phyloP scores from a whole-genome alignment of 2,113 vertebrate genomes.

The Gasterosteus nipponicus region DNA sequence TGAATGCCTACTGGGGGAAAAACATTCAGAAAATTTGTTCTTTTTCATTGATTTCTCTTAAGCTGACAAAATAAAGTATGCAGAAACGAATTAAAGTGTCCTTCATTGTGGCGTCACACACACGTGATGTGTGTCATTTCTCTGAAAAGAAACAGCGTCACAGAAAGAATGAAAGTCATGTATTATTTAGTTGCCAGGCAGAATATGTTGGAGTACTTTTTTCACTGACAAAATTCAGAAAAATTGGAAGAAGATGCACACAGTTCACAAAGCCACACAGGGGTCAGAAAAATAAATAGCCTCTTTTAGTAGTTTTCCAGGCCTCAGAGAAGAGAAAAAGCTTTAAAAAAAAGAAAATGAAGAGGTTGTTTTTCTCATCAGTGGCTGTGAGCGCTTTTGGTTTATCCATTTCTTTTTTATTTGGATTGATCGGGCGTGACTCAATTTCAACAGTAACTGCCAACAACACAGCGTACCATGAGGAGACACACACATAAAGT shows the following conservation, averaged over 20 bases:
- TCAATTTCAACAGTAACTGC: not conserved
- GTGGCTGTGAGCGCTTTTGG: not conserved
- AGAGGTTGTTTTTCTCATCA: slow-evolving; percentile 23
- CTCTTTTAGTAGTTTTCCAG: too few relatives aligned
- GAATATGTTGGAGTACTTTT: not conserved
- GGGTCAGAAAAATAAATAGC: too few relatives aligned
- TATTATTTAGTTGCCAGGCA: not conserved
- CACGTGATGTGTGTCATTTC: not conserved
- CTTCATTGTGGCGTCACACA: slow-evolving; percentile 33
- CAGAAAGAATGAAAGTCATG: not conserved
- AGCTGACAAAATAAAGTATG: slow-evolving; percentile 66
- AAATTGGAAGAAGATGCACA: not conserved
- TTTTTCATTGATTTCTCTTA: slow-evolving; percentile 55
- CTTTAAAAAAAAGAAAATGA: not conserved
- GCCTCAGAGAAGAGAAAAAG: not conserved
- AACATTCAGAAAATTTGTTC: slow-evolving; percentile 46
- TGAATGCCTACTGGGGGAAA: slow-evolving; percentile 19
- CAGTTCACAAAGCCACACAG: too few relatives aligned
- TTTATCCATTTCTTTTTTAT: slow-evolving; percentile 8
- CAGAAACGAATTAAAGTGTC: slow-evolving; percentile 39
- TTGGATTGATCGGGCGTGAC: not conserved
- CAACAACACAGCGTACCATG: not conserved
- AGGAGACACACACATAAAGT: too few relatives aligned
- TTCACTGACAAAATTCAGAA: not conserved
- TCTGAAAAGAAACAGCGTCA: not conserved